Evolutionary conservation across 2,797 vertebrate species (phyloP).

Genomic region (Psittacula derbiana): DNA sequence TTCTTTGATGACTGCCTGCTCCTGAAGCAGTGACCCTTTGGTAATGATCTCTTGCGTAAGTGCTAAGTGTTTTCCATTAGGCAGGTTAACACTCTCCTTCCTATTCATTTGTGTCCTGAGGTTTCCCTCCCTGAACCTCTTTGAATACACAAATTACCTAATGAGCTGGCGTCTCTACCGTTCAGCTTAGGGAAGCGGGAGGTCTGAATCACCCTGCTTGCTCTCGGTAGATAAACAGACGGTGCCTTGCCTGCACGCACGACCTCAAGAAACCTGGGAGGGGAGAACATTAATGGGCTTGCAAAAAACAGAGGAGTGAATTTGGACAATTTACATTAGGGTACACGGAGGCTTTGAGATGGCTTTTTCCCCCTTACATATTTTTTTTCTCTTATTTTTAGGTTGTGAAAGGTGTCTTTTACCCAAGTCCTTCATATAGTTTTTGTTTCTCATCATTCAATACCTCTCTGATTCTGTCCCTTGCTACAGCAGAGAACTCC

Average conservation of each 20-base stretch:
- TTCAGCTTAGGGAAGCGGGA: not conserved
- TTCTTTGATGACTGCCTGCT: not conserved
- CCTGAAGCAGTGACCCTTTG: not conserved
- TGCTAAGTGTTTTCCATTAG: not conserved
- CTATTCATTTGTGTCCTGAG: not conserved
- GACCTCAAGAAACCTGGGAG: not conserved
- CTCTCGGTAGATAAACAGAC: not conserved
- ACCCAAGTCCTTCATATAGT: accelerated
- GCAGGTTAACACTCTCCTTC: not conserved
- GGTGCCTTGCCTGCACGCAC: not conserved
- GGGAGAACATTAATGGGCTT: not conserved
- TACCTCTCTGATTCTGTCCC: not conserved
- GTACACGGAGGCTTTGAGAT: not conserved
- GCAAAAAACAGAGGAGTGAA: not conserved
- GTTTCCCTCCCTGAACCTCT: not conserved
- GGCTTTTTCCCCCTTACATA: not conserved
- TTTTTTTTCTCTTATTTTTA: not conserved
- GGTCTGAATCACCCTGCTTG: not conserved
- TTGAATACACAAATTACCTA: conserved; percentile 20
- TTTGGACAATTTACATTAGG: not conserved
- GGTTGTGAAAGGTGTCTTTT: not conserved
- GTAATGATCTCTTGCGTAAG: not conserved
- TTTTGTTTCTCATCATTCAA: not conserved
- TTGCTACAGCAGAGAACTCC: not conserved
- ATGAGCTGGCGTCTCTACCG: conserved; percentile 21